Conservation (phyloP, 2,797 vertebrate species). For the Ctenosaura bakeri region DNA sequence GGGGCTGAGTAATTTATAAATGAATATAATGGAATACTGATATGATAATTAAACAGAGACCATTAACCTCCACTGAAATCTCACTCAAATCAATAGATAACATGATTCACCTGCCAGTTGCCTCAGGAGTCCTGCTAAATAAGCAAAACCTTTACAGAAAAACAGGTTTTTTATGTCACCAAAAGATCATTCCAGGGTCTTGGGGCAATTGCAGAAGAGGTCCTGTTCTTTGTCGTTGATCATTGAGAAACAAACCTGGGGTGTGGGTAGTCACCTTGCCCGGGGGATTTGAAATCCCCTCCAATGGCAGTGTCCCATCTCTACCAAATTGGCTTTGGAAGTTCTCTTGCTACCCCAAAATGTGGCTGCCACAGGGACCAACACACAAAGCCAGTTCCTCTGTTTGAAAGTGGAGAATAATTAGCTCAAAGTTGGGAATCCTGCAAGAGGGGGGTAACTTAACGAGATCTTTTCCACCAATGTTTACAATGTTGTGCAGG, state of each 20-base stretch:
- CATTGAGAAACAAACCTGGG: neutral
- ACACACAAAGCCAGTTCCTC: too few species aligned
- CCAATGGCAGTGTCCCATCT: neutral
- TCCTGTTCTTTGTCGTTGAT: neutral
- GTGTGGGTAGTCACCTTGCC: too few species aligned
- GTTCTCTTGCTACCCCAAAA: too few species aligned
- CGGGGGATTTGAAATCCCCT: neutral
- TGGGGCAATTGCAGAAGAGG: neutral
- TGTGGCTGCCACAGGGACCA: too few species aligned
- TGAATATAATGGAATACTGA: neutral
- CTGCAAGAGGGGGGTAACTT: too few species aligned
- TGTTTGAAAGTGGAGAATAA: too few species aligned
- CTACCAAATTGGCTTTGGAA: too few species aligned
- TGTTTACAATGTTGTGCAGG: too few species aligned
- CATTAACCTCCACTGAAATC: neutral
- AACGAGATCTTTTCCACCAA: too few species aligned
- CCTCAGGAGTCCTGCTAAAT: neutral
- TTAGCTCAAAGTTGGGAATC: too few species aligned
- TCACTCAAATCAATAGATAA: neutral
- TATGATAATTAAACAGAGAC: neutral
- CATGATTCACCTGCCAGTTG: neutral
- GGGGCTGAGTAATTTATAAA: neutral
- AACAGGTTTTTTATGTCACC: neutral
- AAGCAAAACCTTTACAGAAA: neutral
- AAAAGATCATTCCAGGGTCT: neutral